Conservation (phyloP, 2,888 invertebrate species). For the Amphipoea oculea region DNA sequence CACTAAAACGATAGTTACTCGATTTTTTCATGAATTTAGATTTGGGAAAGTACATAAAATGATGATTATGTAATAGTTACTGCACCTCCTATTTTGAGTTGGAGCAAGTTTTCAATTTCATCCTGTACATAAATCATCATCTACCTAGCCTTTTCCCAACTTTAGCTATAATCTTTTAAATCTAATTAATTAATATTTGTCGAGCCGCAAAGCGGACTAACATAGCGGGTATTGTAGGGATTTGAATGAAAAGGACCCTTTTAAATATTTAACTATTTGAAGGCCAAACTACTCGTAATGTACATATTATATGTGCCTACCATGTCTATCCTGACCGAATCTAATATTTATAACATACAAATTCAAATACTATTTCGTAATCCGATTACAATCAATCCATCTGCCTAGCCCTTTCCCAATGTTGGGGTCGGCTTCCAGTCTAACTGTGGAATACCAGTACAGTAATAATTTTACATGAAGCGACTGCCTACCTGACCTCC, state of each 20-base stretch:
- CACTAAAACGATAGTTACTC: too few relatives aligned
- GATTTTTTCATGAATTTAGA: too few relatives aligned
- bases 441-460: background rate
- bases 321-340: background rate
- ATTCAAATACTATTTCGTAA: slow-evolving; percentile 3
- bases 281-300: background rate
- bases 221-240: background rate
- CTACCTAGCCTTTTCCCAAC: background rate
- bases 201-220: background rate
- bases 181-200: slow-evolving; percentile 4
- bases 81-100: too few relatives aligned
- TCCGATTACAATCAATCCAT: background rate
- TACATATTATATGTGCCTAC: background rate
- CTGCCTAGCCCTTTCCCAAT: background rate
- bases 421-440: background rate
- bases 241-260: slow-evolving; percentile 11
- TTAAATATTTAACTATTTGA: slow-evolving; percentile 28
- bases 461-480: too few relatives aligned
- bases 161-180: background rate
- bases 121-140: too few relatives aligned
- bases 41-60: too few relatives aligned
- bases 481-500: background rate
- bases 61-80: too few relatives aligned
- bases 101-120: too few relatives aligned
- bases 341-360: slow-evolving; percentile 23